Conservation (phyloP, 1,140 invertebrate species). For the Saxidomus purpurata region DNA sequence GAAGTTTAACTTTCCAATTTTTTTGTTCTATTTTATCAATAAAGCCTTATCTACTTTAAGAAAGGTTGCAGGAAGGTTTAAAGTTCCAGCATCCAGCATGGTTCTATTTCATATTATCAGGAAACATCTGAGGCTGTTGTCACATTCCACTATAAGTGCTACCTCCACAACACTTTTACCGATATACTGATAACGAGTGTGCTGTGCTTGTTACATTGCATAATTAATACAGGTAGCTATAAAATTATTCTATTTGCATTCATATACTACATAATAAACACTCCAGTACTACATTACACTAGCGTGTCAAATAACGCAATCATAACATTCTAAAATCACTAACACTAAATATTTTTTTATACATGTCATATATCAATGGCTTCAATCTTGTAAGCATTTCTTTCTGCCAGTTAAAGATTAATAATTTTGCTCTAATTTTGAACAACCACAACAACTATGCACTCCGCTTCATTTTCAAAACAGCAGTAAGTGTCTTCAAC, state of each 20-base stretch:
- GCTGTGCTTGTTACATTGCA: slow-evolving; percentile 4
- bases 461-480: no score
- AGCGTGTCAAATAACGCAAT: not conserved
- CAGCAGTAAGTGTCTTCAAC: not conserved
- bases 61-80: not conserved
- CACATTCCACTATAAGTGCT: not conserved
- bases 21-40: not conserved
- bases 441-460: no score
- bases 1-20: not conserved
- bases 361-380: no score
- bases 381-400: no score
- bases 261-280: not conserved
- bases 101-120: not conserved
- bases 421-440: no score
- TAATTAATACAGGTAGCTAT: slow-evolving; percentile 40
- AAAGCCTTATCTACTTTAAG: not conserved
- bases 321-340: no score
- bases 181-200: not conserved
- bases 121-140: not conserved
- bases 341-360: no score
- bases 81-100: not conserved
- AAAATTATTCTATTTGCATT: not conserved
- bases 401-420: no score
- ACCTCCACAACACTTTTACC: not conserved
- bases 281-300: not conserved